Percentiles rank a stretch among this genome's conserved stretches.
These are phyloP conservation scores for Lycophotia porphyrea DNA, from an alignment of 2,888 invertebrate genomes.

Conservation along the genomic window DNA sequence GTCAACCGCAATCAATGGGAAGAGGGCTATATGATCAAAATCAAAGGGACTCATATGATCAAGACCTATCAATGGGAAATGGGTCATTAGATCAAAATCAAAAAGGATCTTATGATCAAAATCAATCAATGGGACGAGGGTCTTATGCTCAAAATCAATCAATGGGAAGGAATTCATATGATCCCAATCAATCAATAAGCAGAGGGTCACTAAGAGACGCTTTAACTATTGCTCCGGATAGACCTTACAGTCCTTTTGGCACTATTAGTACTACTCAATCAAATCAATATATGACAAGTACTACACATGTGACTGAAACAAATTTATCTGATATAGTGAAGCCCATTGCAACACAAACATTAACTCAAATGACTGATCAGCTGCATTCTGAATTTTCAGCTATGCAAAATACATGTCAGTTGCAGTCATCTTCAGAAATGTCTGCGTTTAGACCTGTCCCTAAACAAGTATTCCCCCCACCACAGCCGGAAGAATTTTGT, in stretches of 20 bases:
- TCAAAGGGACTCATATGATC: conserved; percentile 80
- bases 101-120: conserved; percentile 70
- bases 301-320: conserved; percentile 69
- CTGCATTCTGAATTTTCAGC: conserved; percentile 78
- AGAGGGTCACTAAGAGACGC: conserved; percentile 90
- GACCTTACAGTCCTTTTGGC: conserved; percentile 90
- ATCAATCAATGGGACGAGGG: conserved; percentile 9
- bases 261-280: conserved; percentile 84
- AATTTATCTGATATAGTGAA: conserved; percentile 79
- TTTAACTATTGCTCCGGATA: conserved; percentile 91
- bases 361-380: conserved; percentile 75
- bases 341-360: conserved; percentile 81
- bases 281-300: conserved; percentile 75
- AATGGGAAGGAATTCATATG: conserved; percentile 85
- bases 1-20: conserved; percentile 23
- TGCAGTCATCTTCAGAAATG: conserved; percentile 82
- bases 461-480: conserved; percentile 84
- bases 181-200: conserved; percentile 76
- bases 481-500: conserved; percentile 81
- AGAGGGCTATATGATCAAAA: conserved; percentile 32
- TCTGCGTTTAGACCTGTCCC: conserved; percentile 88
- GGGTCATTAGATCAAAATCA: conserved; percentile 66
- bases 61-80: conserved; percentile 76
- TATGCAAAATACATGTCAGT: conserved; percentile 82
- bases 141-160: conserved; percentile 57